Conservation (phyloP, 1,140 invertebrate species). For the Lamellibrachia luymesi region DNA sequence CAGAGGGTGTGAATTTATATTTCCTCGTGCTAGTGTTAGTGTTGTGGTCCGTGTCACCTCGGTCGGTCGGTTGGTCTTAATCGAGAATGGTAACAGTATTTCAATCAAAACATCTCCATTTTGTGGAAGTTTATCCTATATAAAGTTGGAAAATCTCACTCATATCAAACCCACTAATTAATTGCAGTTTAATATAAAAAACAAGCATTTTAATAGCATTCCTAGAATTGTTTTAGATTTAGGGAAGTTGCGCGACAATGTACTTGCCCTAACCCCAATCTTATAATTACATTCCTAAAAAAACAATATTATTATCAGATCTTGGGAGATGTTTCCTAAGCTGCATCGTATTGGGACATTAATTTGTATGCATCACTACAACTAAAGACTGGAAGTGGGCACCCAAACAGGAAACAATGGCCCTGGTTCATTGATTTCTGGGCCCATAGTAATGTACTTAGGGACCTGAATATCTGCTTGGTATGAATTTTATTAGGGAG, state of each 20-base stretch:
- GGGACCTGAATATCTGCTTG: neutral
- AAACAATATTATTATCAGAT: neutral
- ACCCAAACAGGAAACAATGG: neutral
- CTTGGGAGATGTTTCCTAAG: neutral
- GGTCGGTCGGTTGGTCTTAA: no score
- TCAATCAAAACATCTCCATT: no score
- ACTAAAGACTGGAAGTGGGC: neutral
- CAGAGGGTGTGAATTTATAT: neutral
- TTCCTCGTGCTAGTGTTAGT: neutral
- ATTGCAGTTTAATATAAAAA: neutral
- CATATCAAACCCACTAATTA: neutral
- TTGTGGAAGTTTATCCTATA: no score
- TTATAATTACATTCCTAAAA: no score
- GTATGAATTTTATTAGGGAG: slow-evolving; percentile 8
- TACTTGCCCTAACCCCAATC: no score
- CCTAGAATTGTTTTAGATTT: neutral
- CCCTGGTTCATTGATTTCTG: neutral
- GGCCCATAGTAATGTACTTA: neutral
- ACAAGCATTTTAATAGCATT: neutral
- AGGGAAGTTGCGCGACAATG: no score
- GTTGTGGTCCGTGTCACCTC: neutral
- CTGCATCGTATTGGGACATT: neutral
- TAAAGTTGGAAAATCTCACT: no score
- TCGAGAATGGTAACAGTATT: no score
- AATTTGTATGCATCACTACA: neutral